Percentiles rank a stretch among this genome's conserved stretches.
Conservation (phyloP, 2,113 vertebrate species). For the Antechinus flavipes region DNA sequence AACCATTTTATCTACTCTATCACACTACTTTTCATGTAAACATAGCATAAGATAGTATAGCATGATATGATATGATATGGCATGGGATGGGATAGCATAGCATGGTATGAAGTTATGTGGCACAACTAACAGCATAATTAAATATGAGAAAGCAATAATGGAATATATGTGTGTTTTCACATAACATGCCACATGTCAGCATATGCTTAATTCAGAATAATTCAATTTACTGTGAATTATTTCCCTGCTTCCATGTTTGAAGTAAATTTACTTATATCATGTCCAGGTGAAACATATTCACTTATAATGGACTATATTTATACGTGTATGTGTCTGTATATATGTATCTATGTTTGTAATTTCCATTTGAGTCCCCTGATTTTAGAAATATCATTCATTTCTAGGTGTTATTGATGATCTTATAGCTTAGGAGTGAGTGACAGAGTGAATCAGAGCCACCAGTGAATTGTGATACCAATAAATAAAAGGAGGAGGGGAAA, state of each 20-base stretch:
- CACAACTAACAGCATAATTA: not conserved
- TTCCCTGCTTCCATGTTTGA: not conserved
- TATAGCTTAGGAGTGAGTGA: not conserved
- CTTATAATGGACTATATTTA: not conserved
- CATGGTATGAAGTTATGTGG: not conserved
- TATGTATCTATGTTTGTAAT: not conserved
- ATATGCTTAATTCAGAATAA: not conserved
- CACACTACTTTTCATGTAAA: not conserved
- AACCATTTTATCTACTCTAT: not conserved
- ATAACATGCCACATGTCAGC: not conserved
- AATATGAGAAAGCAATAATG: not conserved
- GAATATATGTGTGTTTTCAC: not conserved
- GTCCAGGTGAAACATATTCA: not conserved
- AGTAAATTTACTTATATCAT: not conserved
- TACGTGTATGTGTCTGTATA: not conserved
- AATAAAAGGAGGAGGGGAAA: conserved; percentile 43
- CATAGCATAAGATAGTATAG: not conserved
- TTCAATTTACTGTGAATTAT: not conserved
- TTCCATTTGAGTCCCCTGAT: not conserved
- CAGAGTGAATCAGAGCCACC: not conserved
- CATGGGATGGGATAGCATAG: not conserved
- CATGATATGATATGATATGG: not conserved
- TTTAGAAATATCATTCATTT: conserved; percentile 1
- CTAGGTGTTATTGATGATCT: not conserved
- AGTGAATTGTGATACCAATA: not conserved